A percentile compares a stretch with the other conserved stretches of the same genome.
These are phyloP conservation scores for Aphidius gifuensis DNA, from an alignment of 1,140 invertebrate species.

Conservation along the genomic window DNA sequence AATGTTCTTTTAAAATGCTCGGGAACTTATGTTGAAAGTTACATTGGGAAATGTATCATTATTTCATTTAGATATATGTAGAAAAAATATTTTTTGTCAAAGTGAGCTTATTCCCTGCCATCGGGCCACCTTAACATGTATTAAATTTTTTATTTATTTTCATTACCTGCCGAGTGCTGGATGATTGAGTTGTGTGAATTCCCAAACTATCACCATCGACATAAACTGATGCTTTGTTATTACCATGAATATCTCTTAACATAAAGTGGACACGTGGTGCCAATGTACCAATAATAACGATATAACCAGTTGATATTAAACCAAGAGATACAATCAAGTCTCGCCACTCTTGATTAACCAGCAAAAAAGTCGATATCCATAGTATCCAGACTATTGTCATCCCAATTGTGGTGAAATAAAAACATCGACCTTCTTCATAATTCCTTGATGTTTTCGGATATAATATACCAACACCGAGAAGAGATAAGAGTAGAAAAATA, in stretches of 20 bases:
- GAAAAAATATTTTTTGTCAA: too few species aligned
- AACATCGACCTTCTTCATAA: conserved; percentile 61
- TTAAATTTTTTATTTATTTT: too few species aligned
- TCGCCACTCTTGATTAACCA: conserved; percentile 47
- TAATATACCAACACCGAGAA: conserved; percentile 55
- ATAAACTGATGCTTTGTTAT: conserved; percentile 36
- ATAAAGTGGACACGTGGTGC: conserved; percentile 62
- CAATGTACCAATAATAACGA: conserved; percentile 57
- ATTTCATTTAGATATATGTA: too few species aligned
- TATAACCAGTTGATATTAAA: conserved; percentile 52
- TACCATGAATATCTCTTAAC: conserved; percentile 45
- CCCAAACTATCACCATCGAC: conserved; percentile 35
- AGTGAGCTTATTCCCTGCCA: too few species aligned
- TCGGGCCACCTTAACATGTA: too few species aligned
- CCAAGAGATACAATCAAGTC: conserved; percentile 55
- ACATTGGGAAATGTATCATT: too few species aligned
- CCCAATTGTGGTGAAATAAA: conserved; percentile 54
- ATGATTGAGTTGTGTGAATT: conserved; percentile 37
- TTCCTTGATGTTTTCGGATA: conserved; percentile 59
- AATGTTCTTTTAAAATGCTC: too few species aligned
- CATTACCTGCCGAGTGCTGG: conserved; percentile 38
- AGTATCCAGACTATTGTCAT: conserved; percentile 56
- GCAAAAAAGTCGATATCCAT: conserved; percentile 57
- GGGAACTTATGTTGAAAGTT: too few species aligned
- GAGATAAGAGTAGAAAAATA: conserved; percentile 56